Conservation (phyloP, 23 tunicate genomes). For the Halocynthia roretzi region DNA sequence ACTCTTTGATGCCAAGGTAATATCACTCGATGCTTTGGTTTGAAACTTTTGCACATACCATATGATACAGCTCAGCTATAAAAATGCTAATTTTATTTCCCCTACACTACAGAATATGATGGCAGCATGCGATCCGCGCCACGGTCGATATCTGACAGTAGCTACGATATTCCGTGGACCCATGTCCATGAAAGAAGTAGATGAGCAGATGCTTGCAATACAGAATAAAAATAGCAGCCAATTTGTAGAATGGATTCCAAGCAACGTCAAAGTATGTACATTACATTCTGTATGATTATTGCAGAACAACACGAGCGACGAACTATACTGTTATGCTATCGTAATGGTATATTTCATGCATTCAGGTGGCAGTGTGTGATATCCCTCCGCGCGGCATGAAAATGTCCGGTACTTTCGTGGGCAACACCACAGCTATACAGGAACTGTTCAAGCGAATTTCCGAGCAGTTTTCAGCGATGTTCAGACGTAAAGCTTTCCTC, state of each 20-base stretch:
- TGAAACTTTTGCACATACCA: no score
- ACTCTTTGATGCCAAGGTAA: conserved; percentile 32
- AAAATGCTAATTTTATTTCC: no score
- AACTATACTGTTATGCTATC: no score
- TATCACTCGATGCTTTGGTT: no score
- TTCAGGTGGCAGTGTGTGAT: conserved; percentile 32
- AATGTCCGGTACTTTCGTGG: conserved; percentile 37
- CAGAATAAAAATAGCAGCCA: conserved; percentile 30
- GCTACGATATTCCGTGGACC: conserved; percentile 37
- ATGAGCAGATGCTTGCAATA: conserved; percentile 31
- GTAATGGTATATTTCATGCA: no score
- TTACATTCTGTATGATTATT: not conserved
- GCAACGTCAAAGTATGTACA: conserved; percentile 16
- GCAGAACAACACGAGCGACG: no score
- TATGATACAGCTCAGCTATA: no score
- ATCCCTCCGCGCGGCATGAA: conserved; percentile 31
- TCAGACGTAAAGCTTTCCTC: conserved; percentile 40
- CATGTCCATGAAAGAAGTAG: conserved; percentile 47
- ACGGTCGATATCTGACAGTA: conserved; percentile 41
- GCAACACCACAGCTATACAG: conserved; percentile 34
- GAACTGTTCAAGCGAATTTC: conserved; percentile 41
- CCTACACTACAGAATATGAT: conserved; percentile 25
- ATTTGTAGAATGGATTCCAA: conserved; percentile 47
- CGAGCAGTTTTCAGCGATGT: conserved; percentile 45
- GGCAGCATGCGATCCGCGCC: conserved; percentile 41